phyloP scores from a whole-genome alignment of 2,113 vertebrate species.

The Isichthys henryi region DNA sequence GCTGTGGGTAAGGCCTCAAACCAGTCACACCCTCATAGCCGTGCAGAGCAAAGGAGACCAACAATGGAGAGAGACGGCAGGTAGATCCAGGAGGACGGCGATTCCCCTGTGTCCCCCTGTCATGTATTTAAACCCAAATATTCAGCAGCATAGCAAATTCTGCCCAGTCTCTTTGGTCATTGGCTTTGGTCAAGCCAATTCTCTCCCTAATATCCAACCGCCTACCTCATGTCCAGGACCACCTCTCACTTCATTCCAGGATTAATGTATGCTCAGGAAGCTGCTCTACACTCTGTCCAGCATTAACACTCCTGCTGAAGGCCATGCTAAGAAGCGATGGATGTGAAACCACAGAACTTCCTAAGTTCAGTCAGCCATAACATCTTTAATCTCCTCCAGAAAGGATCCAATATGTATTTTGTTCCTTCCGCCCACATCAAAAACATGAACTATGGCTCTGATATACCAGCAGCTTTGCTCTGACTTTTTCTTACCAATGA shows the following conservation, averaged over 20 bases:
- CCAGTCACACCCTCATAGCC: background rate
- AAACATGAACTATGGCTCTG: background rate
- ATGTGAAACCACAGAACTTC: background rate
- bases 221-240: background rate
- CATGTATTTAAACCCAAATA: background rate
- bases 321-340: background rate
- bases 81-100: background rate
- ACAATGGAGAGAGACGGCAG: no score
- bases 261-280: background rate
- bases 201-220: background rate
- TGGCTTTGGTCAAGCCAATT: background rate
- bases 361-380: background rate
- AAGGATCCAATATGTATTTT: background rate
- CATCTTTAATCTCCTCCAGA: background rate
- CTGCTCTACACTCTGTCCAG: background rate
- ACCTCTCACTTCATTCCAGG: conserved; percentile 5
- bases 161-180: background rate
- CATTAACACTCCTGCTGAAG: background rate
- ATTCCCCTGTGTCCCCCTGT: background rate
- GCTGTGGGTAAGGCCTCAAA: background rate
- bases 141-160: background rate
- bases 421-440: background rate
- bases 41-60: background rate
- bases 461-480: background rate
- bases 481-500: background rate